phyloP scores from a whole-genome alignment of 2,113 vertebrate species.

The Phylloscopus whistleri region DNA sequence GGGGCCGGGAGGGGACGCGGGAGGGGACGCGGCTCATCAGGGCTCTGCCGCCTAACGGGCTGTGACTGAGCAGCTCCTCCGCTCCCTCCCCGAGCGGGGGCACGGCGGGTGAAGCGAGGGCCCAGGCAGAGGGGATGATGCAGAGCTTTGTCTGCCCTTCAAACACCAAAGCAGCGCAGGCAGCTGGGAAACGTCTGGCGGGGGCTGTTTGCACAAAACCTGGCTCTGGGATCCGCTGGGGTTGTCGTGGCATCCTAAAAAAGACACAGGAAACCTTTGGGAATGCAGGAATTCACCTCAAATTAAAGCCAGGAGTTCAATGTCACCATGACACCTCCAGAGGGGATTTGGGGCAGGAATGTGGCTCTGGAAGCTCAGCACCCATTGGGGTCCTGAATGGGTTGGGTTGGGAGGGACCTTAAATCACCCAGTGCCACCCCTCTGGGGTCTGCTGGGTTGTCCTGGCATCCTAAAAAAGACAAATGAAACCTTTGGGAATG shows the following conservation, averaged over 20 bases:
- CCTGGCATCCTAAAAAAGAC: no score
- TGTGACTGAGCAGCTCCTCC: neutral
- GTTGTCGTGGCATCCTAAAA: neutral
- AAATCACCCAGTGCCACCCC: no score
- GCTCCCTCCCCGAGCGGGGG: neutral
- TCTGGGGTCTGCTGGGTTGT: no score
- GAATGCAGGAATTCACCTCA: accelerated
- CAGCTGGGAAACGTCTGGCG: neutral
- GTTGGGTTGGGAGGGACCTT: no score
- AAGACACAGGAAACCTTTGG: neutral
- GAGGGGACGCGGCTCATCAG: neutral
- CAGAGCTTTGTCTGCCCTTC: neutral
- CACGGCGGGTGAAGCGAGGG: neutral
- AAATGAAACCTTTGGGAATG: no score
- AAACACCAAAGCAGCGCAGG: accelerated
- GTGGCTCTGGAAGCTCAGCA: no score
- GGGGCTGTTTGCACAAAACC: accelerated
- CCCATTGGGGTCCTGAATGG: no score
- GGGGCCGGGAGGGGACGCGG: neutral
- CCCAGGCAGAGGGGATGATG: neutral
- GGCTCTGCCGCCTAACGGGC: neutral
- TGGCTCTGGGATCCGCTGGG: accelerated
- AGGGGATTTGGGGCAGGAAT: no score
- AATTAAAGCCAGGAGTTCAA: neutral
- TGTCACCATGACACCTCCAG: no score